Conservation (phyloP, 2,888 invertebrate species). For the Spisula solida region DNA sequence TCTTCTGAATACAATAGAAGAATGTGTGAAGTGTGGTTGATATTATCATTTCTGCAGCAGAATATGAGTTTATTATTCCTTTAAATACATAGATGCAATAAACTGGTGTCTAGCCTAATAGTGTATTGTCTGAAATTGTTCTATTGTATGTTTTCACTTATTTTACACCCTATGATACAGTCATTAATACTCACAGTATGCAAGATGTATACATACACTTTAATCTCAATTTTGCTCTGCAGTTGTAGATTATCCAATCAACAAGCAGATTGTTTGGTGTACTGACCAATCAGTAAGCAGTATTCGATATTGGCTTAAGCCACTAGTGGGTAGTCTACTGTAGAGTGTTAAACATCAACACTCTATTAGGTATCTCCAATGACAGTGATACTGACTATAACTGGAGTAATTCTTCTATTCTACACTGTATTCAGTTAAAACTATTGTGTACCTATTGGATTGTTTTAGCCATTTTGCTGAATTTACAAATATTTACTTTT, state of each 20-base stretch:
- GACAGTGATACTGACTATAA: neutral
- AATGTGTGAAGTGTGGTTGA: conserved; percentile 1
- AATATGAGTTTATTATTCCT: conserved; percentile 16
- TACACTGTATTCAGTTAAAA: conserved; percentile 8
- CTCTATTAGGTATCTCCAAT: conserved; percentile 15
- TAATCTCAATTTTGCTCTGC: conserved; percentile 34
- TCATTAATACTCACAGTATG: neutral
- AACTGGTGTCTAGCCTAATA: neutral
- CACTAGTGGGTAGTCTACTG: conserved; percentile 32
- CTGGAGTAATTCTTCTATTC: conserved; percentile 22
- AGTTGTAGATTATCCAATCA: conserved; percentile 57
- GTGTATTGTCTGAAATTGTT: conserved; percentile 1
- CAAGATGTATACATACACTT: neutral
- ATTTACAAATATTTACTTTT: neutral
- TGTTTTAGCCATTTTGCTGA: neutral
- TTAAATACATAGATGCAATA: neutral
- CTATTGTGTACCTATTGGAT: conserved; percentile 7
- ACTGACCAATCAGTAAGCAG: conserved; percentile 56
- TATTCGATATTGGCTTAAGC: conserved; percentile 50
- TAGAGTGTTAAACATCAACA: conserved; percentile 22
- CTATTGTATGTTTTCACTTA: conserved; percentile 18
- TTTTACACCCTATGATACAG: conserved; percentile 1
- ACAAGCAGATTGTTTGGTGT: conserved; percentile 9
- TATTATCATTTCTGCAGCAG: conserved; percentile 7
- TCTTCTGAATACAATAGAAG: neutral